Evolutionary conservation across 2,113 vertebrate genomes (phyloP).

Genomic region (Psittacara wagleri): DNA sequence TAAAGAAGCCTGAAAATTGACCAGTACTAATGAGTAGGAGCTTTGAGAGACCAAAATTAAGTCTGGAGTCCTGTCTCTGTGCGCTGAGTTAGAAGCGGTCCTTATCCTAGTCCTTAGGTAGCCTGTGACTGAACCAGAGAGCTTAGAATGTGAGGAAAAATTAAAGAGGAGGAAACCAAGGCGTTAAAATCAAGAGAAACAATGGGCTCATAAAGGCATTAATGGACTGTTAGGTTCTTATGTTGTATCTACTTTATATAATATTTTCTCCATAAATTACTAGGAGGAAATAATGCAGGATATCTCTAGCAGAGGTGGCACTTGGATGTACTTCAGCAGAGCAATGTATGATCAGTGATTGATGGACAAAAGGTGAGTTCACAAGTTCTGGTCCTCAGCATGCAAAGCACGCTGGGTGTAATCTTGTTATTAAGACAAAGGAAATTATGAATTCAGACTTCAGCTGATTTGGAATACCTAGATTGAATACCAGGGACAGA

Average conservation of each 20-base stretch:
- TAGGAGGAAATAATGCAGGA: not conserved
- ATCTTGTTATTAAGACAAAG: not conserved
- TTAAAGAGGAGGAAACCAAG: accelerated
- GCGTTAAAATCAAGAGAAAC: not conserved
- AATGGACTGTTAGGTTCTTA: not conserved
- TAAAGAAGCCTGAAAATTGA: not conserved
- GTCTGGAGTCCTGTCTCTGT: not conserved
- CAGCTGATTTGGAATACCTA: not conserved
- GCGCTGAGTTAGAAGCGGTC: not conserved
- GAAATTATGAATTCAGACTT: not conserved
- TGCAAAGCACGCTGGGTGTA: not conserved
- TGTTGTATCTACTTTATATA: not conserved
- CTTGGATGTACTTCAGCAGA: not conserved
- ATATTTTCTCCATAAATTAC: not conserved
- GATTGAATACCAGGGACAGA: not conserved
- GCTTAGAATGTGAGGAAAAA: not conserved
- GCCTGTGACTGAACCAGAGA: not conserved
- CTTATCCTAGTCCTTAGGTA: not conserved
- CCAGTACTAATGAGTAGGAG: not conserved
- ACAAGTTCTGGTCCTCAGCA: not conserved
- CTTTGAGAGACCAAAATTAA: not conserved
- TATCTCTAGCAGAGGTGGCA: not conserved
- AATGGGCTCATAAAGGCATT: not conserved
- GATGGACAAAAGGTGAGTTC: not conserved
- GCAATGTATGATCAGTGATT: accelerated